Base-by-base conservation (phyloP, 2,888 invertebrate genomes). In the Nesidiocoris tenuis region DNA sequence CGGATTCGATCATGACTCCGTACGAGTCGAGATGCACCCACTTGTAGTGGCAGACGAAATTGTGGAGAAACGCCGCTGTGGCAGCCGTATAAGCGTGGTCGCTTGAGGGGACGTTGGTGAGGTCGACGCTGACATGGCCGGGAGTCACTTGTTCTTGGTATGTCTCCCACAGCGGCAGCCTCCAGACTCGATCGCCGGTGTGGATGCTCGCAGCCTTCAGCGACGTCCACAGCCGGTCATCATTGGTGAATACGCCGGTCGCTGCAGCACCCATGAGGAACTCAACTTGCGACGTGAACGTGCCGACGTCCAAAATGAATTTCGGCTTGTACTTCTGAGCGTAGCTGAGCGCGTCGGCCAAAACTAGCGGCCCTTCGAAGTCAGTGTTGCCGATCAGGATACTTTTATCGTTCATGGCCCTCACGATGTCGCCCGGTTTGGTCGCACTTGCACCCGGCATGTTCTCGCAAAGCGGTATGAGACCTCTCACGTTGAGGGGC, bases 1-100 rank as follows among this genome's bases (percentile, higher is more conserved):
- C 91, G 79, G 88, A 87, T 65, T 90, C 89, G 74, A 87, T 85
- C 86, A 91, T 90, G 0, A 92, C 90, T 79, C 92, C 92, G 79
- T 90, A 90, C 0, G 91, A 92, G 83, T 94, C 94, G 79, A 94
- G 85, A 83, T 94, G 94, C 80, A 93, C 84, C 93, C 94, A 94
- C 79, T 88, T 86, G 22, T 86, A 88, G 80, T 90, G 89, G 61
- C 89, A 89, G 0, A 90, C 87, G 81, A 90, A 90, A 82, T 91
- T 90, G 57, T 87, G 86, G 0, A 94, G 84, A 81, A 93, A 92
- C 0, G 93, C 92, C 1, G 94, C 94, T 39, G 90, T 91, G 80
- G 90, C 90, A 78, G 93, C 92, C 0, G 91, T 88, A 2, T 85
- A 85, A 0, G 83, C 59, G 17, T 56, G 24, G 65, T 68, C 18